Evolutionary conservation across 2,797 vertebrate genomes (phyloP), one percentile per base, ranked within the genome.

Genomic region (Stomatorhinus walkeri): DNA sequence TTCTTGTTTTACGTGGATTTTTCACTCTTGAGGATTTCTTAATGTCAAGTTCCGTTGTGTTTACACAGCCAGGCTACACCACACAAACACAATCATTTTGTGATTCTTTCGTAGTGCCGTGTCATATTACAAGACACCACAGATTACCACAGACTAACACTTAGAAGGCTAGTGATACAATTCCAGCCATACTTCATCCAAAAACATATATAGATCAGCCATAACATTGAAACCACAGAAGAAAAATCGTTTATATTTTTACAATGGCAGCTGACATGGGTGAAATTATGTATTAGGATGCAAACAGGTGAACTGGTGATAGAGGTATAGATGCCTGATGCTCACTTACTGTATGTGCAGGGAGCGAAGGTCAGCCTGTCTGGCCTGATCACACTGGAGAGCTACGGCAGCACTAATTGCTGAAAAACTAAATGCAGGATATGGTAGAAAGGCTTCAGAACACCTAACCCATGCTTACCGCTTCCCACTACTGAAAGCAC

Each of bases 21-120:
- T 96, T 98, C 97, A 98, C 99, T 95, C 98, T 96, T 92, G 98
- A 99, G 76, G 98, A 99, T 91, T 99, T 99, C 96, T 99, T 99
- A 93, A 99, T 99, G 95, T 99, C 98, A 89, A 98, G 97, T 96
- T 99, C 98, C 51, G 98, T 99, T 54, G 98, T 99, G 93, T 99
- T 99, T 93, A 99, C 98, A 94, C 98, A 99, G 91, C 98, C 98
- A 92, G 98, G 98, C 98, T 99, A 92, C 91, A 93, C 85, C 16
- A 56, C 54, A 91, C 49, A 92, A 88, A 91, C 54, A 92, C 89
- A 90, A n/a, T 49, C 40, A 87, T 12, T 32, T 5, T 61, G 16
- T 51, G n/a, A 48, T 46, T 9, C 43, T 83, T 46, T 32, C 28
- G 4, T 56, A n/a, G 51, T 54, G 14, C 2, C 32, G 24, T 83